phyloP scores from a whole-genome alignment of 2,888 invertebrate genomes.

The Drosophila limbata region DNA sequence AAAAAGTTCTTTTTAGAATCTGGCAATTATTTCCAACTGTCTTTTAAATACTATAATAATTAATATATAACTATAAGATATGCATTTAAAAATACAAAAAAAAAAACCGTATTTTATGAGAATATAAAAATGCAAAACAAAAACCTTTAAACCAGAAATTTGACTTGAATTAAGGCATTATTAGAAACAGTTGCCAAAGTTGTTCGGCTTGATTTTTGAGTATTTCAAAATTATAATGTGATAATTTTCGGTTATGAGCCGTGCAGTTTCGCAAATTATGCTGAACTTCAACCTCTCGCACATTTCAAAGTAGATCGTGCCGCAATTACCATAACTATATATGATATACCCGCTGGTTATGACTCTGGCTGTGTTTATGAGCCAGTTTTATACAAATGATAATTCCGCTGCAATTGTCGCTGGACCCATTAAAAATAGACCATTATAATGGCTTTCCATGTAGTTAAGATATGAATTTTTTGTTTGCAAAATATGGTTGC shows the following conservation, averaged over 20 bases:
- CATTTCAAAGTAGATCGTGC: not conserved
- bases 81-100: not conserved
- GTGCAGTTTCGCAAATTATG: constrained; percentile 14
- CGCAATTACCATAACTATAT: constrained; percentile 20
- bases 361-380: constrained; percentile 23
- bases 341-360: constrained; percentile 10
- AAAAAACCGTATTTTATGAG: not conserved
- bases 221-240: constrained; percentile 8
- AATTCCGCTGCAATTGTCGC: constrained; percentile 38
- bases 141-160: no score
- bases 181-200: constrained; percentile 1
- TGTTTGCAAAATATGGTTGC: constrained; percentile 7
- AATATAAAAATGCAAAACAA: not conserved
- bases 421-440: constrained; percentile 12
- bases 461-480: constrained; percentile 6
- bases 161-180: not conserved
- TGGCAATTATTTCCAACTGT: not conserved
- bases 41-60: no score
- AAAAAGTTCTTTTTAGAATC: not conserved
- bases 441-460: constrained; percentile 15
- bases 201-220: not conserved
- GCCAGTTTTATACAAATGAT: constrained; percentile 34
- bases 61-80: no score
- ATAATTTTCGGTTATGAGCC: constrained; percentile 11
- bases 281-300: constrained; percentile 19